phyloP scores from a whole-genome alignment of 2,797 vertebrate species.

The Echiichthys vipera region DNA sequence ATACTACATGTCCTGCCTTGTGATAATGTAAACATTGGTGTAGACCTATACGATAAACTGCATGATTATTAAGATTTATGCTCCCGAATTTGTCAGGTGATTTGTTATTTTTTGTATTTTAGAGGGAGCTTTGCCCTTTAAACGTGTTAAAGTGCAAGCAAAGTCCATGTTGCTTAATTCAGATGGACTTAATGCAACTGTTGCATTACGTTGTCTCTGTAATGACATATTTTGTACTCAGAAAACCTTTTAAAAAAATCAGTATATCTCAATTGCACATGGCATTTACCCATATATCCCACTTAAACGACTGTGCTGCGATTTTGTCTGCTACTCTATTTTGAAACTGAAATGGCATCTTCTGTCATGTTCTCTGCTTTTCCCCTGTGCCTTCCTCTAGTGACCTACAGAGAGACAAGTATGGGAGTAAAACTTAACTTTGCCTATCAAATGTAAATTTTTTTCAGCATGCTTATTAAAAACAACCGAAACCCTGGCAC shows the following conservation, averaged over 20 bases:
- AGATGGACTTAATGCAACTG: conserved; percentile 23
- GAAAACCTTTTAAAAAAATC: not conserved
- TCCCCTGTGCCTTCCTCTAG: conserved; percentile 97
- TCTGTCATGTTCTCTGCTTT: conserved; percentile 90
- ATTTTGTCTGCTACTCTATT: conserved; percentile 62
- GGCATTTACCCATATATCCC: conserved; percentile 34
- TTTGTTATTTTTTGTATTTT: conserved; percentile 49
- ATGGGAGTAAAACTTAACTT: conserved; percentile 99
- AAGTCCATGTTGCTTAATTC: conserved; percentile 4
- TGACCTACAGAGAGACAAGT: conserved; percentile 99
- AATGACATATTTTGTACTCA: conserved; percentile 13
- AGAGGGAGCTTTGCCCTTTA: conserved; percentile 38
- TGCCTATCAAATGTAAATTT: conserved; percentile 99
- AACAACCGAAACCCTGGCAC: conserved; percentile 85
- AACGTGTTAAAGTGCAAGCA: conserved; percentile 21
- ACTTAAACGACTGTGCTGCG: conserved; percentile 42
- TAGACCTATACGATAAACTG: conserved; percentile 60
- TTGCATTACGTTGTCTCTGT: conserved; percentile 26
- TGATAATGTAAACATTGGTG: conserved; percentile 69
- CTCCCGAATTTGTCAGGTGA: conserved; percentile 44
- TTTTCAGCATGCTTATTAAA: conserved; percentile 98
- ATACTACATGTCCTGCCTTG: conserved; percentile 72
- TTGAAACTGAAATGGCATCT: conserved; percentile 88
- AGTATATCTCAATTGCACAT: conserved; percentile 36
- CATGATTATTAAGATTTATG: conserved; percentile 70